phyloP scores from a whole-genome alignment of 2,113 vertebrate species.

The Cyanoliseus patagonus region DNA sequence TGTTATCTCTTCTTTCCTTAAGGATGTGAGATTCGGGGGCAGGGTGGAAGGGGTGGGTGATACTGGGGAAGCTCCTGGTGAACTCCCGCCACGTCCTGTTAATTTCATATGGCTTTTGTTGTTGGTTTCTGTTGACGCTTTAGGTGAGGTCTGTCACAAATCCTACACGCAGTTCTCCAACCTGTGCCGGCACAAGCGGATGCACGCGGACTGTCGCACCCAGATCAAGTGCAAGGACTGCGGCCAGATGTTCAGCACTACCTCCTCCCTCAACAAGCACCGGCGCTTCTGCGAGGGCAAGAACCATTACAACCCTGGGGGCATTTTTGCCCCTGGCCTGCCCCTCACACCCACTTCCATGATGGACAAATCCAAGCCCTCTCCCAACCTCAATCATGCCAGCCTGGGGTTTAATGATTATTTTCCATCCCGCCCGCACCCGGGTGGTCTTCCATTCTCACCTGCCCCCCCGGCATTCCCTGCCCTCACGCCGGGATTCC shows the following conservation, averaged over 20 bases:
- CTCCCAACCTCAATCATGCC: conserved; percentile 86
- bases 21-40: fast-evolving
- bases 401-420: conserved; percentile 90
- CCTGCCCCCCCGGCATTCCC: conserved; percentile 82
- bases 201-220: conserved; percentile 99
- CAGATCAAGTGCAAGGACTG: conserved; percentile 99
- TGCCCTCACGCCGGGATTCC: conserved; percentile 84
- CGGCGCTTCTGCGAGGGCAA: conserved; percentile 99
- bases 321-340: conserved; percentile 90
- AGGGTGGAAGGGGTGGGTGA: fast-evolving
- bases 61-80: fast-evolving
- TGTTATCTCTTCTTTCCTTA: fast-evolving
- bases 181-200: conserved; percentile 99
- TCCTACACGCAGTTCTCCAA: conserved; percentile 99
- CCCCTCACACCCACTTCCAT: conserved; percentile 89
- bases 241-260: conserved; percentile 99
- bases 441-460: conserved; percentile 87
- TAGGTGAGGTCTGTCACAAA: conserved; percentile 99
- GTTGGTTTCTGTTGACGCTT: conserved; percentile 73
- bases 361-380: conserved; percentile 91
- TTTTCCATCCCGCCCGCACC: conserved; percentile 91
- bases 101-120: conserved; percentile 65
- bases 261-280: conserved; percentile 99
- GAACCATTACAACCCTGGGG: conserved; percentile 91
- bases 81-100: not conserved